Percentiles rank a stretch among this genome's conserved stretches.
phyloP scores from a whole-genome alignment of 2,113 vertebrate genomes.

The Aphyosemion australe region DNA sequence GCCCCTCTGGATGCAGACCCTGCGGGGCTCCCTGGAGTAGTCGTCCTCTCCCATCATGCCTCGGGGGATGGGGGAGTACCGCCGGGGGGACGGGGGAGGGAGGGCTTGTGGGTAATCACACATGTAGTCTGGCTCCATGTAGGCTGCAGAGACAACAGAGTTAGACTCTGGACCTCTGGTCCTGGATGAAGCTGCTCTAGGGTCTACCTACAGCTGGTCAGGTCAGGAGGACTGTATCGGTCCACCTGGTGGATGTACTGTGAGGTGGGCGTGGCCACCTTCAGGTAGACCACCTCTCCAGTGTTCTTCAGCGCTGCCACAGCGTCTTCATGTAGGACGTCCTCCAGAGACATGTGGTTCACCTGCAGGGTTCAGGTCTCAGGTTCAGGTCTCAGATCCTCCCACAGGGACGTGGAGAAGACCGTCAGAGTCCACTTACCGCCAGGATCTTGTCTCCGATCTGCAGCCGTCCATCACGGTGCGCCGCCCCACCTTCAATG shows the following conservation, averaged over 20 bases:
- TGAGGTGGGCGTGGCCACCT: slow-evolving; percentile 86
- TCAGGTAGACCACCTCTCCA: slow-evolving; percentile 90
- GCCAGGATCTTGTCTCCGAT: too few relatives aligned
- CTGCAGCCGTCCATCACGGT: too few relatives aligned
- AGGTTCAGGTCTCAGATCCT: background rate
- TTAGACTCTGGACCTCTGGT: background rate
- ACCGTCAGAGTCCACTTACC: too few relatives aligned
- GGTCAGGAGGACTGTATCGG: slow-evolving; percentile 87
- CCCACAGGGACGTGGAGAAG: accelerated
- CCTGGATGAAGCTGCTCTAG: too few relatives aligned
- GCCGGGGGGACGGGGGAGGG: slow-evolving; percentile 86
- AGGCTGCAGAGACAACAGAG: slow-evolving; percentile 70
- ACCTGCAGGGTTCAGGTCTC: slow-evolving; percentile 74
- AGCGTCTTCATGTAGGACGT: slow-evolving; percentile 90
- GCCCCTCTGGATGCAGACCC: too few relatives aligned
- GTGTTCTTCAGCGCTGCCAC: too few relatives aligned
- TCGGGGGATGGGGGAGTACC: slow-evolving; percentile 86
- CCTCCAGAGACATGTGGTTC: slow-evolving; percentile 88
- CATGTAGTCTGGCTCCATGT: slow-evolving; percentile 89
- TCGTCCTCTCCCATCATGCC: slow-evolving; percentile 86
- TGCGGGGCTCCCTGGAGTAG: too few relatives aligned
- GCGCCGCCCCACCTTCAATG: too few relatives aligned
- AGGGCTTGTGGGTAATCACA: slow-evolving; percentile 88
- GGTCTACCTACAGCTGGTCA: slow-evolving; percentile 85
- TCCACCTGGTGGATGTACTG: slow-evolving; percentile 82